Evolutionary conservation across 2,888 invertebrate genomes (phyloP).

Genomic region (Antheraea assamensis): DNA sequence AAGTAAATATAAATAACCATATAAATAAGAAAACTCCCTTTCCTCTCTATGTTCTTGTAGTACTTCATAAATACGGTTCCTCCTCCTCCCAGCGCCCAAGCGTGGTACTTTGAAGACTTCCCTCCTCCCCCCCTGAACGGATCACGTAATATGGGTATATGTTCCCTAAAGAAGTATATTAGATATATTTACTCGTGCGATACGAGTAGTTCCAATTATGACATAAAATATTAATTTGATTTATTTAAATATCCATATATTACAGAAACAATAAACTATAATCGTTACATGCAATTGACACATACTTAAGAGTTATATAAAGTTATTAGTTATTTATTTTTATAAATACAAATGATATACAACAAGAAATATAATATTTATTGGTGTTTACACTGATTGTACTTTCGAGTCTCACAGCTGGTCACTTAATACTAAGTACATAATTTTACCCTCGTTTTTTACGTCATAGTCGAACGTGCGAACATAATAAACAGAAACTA

Average conservation of each 20-base stretch:
- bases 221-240: conserved; percentile 25
- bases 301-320: conserved; percentile 43
- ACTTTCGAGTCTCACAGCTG: conserved; percentile 58
- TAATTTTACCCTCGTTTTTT: conserved; percentile 31
- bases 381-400: conserved; percentile 61
- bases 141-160: no score
- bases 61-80: no score
- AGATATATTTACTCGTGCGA: conserved; percentile 10
- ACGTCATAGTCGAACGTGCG: conserved; percentile 14
- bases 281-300: conserved; percentile 65
- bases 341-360: conserved; percentile 61
- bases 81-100: no score
- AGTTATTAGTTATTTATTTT: conserved; percentile 53
- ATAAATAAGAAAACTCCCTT: no score
- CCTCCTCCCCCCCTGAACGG: no score
- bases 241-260: not conserved
- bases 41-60: no score
- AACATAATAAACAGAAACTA: conserved; percentile 17
- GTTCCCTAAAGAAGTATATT: not conserved
- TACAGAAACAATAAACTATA: conserved; percentile 31
- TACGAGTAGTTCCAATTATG: conserved; percentile 21
- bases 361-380: conserved; percentile 72
- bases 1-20: no score
- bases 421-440: conserved; percentile 41
- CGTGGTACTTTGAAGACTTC: no score